Evolutionary conservation across 2,113 vertebrate genomes (phyloP).

Genomic region (Brienomyrus brachyistius): DNA sequence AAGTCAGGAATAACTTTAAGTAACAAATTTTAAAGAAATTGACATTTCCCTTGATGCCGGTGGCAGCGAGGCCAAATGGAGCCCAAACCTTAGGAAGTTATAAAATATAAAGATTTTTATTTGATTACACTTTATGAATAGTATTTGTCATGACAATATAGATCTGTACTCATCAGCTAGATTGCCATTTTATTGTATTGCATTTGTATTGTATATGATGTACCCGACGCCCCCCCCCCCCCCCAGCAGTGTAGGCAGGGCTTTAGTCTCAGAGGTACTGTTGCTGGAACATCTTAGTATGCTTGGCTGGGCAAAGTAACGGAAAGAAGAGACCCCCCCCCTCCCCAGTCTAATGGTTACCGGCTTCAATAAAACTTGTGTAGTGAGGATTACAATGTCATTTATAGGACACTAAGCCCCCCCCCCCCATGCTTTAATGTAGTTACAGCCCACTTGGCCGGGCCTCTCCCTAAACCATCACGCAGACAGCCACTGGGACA

Average conservation of each 20-base stretch:
- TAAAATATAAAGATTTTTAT: not conserved
- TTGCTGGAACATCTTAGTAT: slow-evolving; percentile 48
- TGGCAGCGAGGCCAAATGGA: not conserved
- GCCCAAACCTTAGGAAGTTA: not conserved
- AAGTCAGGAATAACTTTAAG: not conserved
- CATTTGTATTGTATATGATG: not conserved
- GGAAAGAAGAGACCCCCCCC: slow-evolving; percentile 36
- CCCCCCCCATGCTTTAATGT: slow-evolving; percentile 52
- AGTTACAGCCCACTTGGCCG: slow-evolving; percentile 52
- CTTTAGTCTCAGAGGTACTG: not conserved
- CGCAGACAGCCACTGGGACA: slow-evolving; percentile 34
- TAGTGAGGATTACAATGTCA: slow-evolving; percentile 66
- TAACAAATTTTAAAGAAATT: not conserved
- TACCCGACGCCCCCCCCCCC: no score
- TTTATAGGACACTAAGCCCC: slow-evolving; percentile 57
- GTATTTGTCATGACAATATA: not conserved
- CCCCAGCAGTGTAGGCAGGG: not conserved
- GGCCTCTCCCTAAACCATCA: slow-evolving; percentile 52
- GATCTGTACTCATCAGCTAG: not conserved
- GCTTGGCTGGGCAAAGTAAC: slow-evolving; percentile 52
- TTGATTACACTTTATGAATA: not conserved
- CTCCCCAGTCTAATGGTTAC: slow-evolving; percentile 50
- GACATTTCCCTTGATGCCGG: not conserved
- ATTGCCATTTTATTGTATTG: not conserved
- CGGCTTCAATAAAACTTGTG: slow-evolving; percentile 57